A percentile compares a stretch with the other conserved stretches of the same genome.
These are phyloP conservation scores for Ciconia stormi DNA, from an alignment of 2,113 vertebrate species.

Conservation along the genomic window DNA sequence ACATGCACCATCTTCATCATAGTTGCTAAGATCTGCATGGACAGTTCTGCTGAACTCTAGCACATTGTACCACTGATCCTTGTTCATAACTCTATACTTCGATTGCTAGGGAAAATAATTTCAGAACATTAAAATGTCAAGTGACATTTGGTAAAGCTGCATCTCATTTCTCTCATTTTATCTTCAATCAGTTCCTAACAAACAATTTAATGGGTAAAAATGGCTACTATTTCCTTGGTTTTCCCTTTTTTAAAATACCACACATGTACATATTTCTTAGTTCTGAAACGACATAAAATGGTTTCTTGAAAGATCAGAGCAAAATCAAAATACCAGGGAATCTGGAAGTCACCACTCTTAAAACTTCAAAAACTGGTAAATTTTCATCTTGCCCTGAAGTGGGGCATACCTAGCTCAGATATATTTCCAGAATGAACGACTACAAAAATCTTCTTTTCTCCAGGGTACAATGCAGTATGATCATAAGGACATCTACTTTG, in stretches of 20 bases:
- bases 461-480: neutral
- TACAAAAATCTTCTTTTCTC: neutral
- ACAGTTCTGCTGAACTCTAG: conserved; percentile 97
- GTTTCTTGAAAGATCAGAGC: neutral
- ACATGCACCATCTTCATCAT: conserved; percentile 97
- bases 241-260: neutral
- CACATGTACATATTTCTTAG: neutral
- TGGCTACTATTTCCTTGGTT: neutral
- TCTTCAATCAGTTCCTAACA: neutral
- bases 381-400: neutral
- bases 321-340: neutral
- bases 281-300: neutral
- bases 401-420: neutral
- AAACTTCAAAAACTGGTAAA: neutral
- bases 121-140: conserved; percentile 4
- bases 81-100: conserved; percentile 96
- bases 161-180: neutral
- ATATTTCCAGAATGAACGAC: neutral
- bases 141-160: neutral
- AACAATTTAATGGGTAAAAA: neutral
- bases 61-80: conserved; percentile 98
- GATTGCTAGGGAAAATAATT: conserved; percentile 84
- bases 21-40: conserved; percentile 94
- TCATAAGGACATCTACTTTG: neutral
- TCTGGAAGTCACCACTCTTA: neutral